A percentile compares a stretch with the other conserved stretches of the same genome.
phyloP scores from a whole-genome alignment of 2,113 vertebrate species.

The Corythornis vintsioides region DNA sequence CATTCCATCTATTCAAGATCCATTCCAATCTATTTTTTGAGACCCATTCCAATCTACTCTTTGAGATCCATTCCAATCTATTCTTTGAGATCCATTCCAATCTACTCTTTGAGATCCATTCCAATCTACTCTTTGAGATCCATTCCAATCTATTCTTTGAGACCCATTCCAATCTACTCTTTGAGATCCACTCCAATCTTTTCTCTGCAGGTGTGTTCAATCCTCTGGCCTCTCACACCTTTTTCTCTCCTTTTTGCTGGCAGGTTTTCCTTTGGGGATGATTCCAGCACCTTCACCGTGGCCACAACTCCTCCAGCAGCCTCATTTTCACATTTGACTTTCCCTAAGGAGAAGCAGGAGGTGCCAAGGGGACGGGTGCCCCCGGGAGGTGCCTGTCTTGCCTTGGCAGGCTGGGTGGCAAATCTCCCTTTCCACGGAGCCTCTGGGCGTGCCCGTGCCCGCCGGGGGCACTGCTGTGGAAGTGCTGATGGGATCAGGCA shows the following conservation, averaged over 20 bases:
- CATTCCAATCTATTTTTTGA: not conserved
- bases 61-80: not conserved
- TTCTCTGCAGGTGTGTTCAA: not conserved
- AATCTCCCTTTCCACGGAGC: rapidly evolving
- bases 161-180: no score
- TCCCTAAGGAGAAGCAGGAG: not conserved
- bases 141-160: no score
- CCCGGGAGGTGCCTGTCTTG: not conserved
- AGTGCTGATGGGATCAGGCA: constrained; percentile 28
- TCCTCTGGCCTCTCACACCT: not conserved
- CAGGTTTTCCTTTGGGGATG: not conserved
- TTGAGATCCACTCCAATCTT: not conserved
- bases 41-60: not conserved
- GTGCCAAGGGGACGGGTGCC: not conserved
- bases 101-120: no score
- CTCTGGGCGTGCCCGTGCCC: not conserved
- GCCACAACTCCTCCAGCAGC: no score
- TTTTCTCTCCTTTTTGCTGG: not conserved
- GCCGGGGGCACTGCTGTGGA: not conserved
- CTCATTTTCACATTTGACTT: not conserved
- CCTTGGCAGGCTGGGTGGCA: not conserved
- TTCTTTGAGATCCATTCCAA: no score
- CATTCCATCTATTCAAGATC: not conserved
- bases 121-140: no score
- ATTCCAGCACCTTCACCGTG: no score